Percentiles rank a stretch among this genome's conserved stretches.
These are phyloP conservation scores for Dicranocentrus wangi DNA, from an alignment of 2,888 invertebrate genomes.

Conservation along the genomic window DNA sequence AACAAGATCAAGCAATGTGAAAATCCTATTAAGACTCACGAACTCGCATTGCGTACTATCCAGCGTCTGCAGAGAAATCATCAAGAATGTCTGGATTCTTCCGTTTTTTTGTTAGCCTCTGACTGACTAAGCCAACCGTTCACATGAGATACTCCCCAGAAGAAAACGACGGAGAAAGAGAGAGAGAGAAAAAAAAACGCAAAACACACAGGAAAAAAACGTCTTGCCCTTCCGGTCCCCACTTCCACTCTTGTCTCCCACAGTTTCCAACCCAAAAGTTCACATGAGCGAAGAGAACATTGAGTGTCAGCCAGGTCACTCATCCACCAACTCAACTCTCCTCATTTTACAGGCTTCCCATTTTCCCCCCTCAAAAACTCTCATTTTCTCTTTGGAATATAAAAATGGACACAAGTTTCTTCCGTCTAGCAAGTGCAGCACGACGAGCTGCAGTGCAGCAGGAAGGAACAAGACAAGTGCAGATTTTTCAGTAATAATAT, in stretches of 20 bases:
- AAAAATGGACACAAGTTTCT: too few relatives aligned
- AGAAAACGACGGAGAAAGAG: too few relatives aligned
- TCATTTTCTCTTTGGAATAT: background rate
- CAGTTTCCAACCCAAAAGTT: slow-evolving; percentile 15
- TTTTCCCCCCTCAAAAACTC: slow-evolving; percentile 5
- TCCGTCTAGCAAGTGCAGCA: background rate
- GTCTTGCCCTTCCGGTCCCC: slow-evolving; percentile 52
- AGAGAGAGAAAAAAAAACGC: too few relatives aligned
- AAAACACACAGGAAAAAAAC: slow-evolving; percentile 32
- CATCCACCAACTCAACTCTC: slow-evolving; percentile 1
- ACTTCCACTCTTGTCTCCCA: slow-evolving; percentile 3
- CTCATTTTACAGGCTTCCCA: slow-evolving; percentile 45
- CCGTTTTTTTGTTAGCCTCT: slow-evolving; percentile 45
- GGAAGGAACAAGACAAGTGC: slow-evolving; percentile 2
- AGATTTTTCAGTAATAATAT: background rate
- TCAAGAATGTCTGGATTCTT: slow-evolving; percentile 62
- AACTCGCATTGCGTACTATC: slow-evolving; percentile 61
- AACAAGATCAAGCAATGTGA: slow-evolving; percentile 66
- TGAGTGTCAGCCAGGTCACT: slow-evolving; percentile 50
- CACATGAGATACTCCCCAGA: slow-evolving; percentile 15
- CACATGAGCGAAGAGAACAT: too few relatives aligned
- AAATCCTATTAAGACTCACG: slow-evolving; percentile 56
- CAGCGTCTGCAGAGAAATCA: slow-evolving; percentile 60
- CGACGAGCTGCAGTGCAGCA: background rate
- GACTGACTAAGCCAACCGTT: too few relatives aligned